Base-by-base conservation (phyloP, 2,797 vertebrate species). In the Aplochiton taeniatus region DNA sequence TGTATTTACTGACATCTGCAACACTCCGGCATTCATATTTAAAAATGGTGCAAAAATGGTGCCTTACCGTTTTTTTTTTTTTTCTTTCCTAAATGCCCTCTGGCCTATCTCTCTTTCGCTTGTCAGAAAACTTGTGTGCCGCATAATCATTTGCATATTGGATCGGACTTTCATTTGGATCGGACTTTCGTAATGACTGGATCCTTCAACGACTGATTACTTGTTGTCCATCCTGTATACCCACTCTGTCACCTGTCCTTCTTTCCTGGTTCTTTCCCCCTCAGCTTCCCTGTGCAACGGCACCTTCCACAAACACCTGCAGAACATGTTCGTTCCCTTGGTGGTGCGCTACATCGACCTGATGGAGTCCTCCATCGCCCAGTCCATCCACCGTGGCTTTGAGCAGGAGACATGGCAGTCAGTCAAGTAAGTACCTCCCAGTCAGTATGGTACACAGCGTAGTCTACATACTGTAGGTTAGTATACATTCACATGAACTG, bases 331-430 rank as follows among this genome's bases (percentile, higher is more conserved):
- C 85, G 90, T 96, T 66, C 96, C 97, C 14, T 90, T 98, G 89
- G 96, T 98, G 60, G 87, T 98, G 58, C 95, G 96, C 81, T 99
- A 98, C 87, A 94, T 98, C 3, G 97, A 99, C 87, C 94, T 99
- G 76, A 99, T 99, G 97, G 97, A 98, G 87, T 98, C 96, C 0
- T 98, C 97, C 71, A 97, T 98, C 76, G 96, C 97, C 45, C 97
- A 99, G 88, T 98, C 96, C 73, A 93, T 99, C 91, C 96, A 98
- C 88, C 95, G 95, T 57, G 94, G 96, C 76, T 96, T 98, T 70
- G 94, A 98, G 72, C 96, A 97, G 84, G 97, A 99, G 83, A 95
- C 96, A 1, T 99, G 97, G 97, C 95, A 96, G 80, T 93, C 96
- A 1, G 95, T 99, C 86, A 98, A 93, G 97, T 99, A 95, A 93